phyloP scores from a whole-genome alignment of 2,113 vertebrate genomes.

The Hippolais icterina region DNA sequence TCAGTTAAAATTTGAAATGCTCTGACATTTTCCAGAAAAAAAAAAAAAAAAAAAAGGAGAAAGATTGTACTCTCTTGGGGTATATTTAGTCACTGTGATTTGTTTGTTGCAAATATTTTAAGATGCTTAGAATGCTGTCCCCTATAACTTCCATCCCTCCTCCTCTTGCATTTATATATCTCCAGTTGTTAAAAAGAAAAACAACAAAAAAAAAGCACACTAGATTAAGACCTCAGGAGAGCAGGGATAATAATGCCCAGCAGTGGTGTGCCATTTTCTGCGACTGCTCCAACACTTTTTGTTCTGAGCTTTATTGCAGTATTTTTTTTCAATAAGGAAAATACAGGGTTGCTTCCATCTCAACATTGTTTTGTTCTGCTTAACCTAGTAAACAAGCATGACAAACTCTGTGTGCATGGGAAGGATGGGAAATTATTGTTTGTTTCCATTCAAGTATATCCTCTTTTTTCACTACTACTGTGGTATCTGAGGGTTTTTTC shows the following conservation, averaged over 20 bases:
- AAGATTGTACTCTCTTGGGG: not conserved
- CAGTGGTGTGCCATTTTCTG: not conserved
- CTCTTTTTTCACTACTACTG: not conserved
- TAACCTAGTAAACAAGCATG: not conserved
- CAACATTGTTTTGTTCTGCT: not conserved
- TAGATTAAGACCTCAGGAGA: not conserved
- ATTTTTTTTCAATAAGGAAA: conserved; percentile 1
- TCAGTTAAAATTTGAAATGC: not conserved
- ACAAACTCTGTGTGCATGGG: not conserved
- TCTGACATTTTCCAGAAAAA: not conserved
- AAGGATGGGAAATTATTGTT: not conserved
- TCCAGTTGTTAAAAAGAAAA: not conserved
- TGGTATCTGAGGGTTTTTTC: not conserved
- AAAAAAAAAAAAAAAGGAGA: not conserved
- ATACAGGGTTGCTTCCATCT: not conserved
- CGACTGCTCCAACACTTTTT: not conserved
- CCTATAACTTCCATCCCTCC: not conserved
- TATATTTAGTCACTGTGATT: not conserved
- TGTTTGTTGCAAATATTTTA: not conserved
- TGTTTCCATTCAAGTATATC: not conserved
- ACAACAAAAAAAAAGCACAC: not conserved
- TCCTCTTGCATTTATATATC: not conserved
- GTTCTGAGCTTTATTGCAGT: not conserved
- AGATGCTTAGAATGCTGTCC: not conserved
- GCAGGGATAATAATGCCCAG: not conserved